Evolutionary conservation across 2,888 invertebrate genomes (phyloP), one percentile per base, ranked within the genome.

Genomic region (Melieria omissa): DNA sequence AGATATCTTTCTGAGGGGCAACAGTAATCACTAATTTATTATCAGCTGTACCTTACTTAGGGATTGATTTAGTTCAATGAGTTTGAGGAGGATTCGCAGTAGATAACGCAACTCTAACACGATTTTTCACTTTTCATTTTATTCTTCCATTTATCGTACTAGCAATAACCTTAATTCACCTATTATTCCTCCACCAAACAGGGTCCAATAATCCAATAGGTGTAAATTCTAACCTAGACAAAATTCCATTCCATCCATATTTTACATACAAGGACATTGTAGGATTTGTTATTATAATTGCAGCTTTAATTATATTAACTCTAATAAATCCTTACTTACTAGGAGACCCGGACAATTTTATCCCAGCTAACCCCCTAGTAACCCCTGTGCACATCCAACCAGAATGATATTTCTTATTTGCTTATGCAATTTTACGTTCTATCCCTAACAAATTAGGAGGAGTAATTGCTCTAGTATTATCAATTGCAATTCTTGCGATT

Each of bases 371-470:
- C 2, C 29, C 29, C 0, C 66, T 84, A 75, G 82, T 91, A 14
- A 93, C 93, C 0, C 93, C 93, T 0, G 84, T 89, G 7, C 93
- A 93, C 83, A 94, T 94, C 88, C 92, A 94, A 90, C 93, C 93
- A 61, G 94, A 95, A 90, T 94, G 93, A 91, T 94, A 94, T 85
- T 95, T 94, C 81, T 85, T 94, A 88, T 94, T 93, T 89, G 93
- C 93, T 12, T 94, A 94, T 86, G 92, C 93, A 16, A 93, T 94
- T 88, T 79, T 94, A 81, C 93, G 93, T 44, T 93, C 93, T 54
- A 93, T 94, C 72, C 93, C 93, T 6, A 93, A 92, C 88, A 93
- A 94, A 89, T 83, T 93, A 88, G 93, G 93, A 67, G 93, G 93
- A 75, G 93, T 93, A 68, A 80, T 83, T 78, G 81, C 83, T 0